These are phyloP conservation scores for Plemyria rubiginata DNA, from an alignment of 2,888 invertebrate genomes.

Conservation along the genomic window DNA sequence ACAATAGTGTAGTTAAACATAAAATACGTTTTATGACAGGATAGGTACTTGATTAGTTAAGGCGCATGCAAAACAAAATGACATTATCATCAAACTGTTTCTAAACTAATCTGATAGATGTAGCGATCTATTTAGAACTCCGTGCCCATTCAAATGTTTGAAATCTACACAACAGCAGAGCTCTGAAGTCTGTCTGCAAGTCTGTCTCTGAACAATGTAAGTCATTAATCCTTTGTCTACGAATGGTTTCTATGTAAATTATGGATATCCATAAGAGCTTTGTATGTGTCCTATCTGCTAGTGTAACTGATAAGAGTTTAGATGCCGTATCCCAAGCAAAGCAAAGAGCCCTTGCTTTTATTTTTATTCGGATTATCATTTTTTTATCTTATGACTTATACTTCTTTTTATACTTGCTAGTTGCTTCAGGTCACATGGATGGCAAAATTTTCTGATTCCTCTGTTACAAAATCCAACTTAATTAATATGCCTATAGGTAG, in stretches of 20 bases:
- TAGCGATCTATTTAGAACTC: too few relatives aligned
- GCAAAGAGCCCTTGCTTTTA: neutral
- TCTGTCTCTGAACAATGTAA: constrained; percentile 3
- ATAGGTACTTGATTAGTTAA: too few relatives aligned
- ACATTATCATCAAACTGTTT: too few relatives aligned
- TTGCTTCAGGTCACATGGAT: neutral
- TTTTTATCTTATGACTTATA: constrained; percentile 11
- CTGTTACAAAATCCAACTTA: too few relatives aligned
- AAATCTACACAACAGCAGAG: neutral
- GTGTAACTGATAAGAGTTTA: neutral
- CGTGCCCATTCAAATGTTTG: neutral
- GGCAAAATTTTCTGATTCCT: too few relatives aligned
- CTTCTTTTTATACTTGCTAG: too few relatives aligned
- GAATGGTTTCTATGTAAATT: neutral
- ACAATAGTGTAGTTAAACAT: too few relatives aligned
- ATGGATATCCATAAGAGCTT: neutral
- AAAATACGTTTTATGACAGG: too few relatives aligned
- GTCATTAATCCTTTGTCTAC: neutral
- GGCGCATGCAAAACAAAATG: too few relatives aligned
- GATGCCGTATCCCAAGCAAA: neutral
- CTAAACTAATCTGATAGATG: too few relatives aligned
- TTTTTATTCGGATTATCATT: neutral
- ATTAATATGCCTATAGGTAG: too few relatives aligned
- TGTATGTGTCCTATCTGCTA: neutral
- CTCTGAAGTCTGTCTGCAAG: neutral